Conservation (phyloP, 2,113 vertebrate genomes). For the Catharus bicknelli region DNA sequence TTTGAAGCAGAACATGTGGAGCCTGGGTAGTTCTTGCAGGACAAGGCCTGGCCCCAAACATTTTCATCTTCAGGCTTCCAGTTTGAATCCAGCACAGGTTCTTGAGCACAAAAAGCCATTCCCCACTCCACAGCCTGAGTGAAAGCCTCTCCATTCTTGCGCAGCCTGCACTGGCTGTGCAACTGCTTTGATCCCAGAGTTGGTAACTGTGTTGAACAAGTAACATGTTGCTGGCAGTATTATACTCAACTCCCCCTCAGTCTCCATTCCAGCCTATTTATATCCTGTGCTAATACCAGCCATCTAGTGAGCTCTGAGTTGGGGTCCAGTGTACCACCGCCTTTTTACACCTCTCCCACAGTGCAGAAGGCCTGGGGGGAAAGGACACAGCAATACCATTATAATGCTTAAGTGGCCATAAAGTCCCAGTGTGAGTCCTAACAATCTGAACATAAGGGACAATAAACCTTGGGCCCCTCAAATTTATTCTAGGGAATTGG, state of each 20-base stretch:
- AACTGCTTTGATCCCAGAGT: neutral
- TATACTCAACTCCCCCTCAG: neutral
- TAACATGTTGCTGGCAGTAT: neutral
- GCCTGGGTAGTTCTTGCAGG: neutral
- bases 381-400: constrained; percentile 28
- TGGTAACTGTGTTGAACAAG: neutral
- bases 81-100: neutral
- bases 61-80: neutral
- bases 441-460: constrained; percentile 33
- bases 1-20: constrained; percentile 20
- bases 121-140: neutral
- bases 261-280: neutral
- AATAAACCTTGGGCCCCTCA: constrained; percentile 39
- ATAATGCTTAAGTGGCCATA: constrained; percentile 58
- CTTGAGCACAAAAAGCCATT: neutral
- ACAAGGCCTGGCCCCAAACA: neutral
- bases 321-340: neutral
- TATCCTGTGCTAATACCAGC: neutral
- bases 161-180: neutral
- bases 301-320: neutral
- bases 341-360: constrained; percentile 32
- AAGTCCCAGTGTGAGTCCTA: constrained; percentile 51
- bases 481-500: constrained; percentile 13
- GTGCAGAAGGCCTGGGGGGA: constrained; percentile 11
- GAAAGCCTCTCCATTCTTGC: neutral